A percentile compares a stretch with the other conserved stretches of the same genome.
Conservation (phyloP, 2,888 invertebrate species). For the Lithosia quadra region DNA sequence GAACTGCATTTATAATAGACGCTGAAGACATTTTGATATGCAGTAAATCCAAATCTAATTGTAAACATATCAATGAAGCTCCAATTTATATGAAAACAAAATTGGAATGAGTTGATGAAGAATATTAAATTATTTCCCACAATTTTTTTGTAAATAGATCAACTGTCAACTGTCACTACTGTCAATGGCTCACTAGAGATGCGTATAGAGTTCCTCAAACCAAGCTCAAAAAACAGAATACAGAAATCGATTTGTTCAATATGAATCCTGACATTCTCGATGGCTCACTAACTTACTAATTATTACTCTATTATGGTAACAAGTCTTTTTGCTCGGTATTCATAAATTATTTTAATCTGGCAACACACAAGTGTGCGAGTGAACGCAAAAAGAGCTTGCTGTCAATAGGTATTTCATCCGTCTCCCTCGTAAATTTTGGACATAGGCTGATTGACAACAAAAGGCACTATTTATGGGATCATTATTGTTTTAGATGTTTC, state of each 20-base stretch:
- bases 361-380: constrained; percentile 61
- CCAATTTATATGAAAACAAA: neutral
- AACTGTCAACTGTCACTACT: neutral
- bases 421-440: constrained; percentile 82
- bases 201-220: no score
- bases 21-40: constrained; percentile 33
- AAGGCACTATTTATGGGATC: constrained; percentile 81
- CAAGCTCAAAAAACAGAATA: no score
- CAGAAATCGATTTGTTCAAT: no score
- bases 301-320: neutral
- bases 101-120: neutral
- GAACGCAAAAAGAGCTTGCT: constrained; percentile 74
- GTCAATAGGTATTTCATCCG: constrained; percentile 65
- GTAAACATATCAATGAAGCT: neutral
- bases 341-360: constrained; percentile 32
- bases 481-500: constrained; percentile 79
- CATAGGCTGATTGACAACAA: constrained; percentile 88
- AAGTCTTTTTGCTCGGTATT: neutral
- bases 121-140: constrained; percentile 6
- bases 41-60: neutral
- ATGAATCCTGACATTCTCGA: neutral
- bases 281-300: no score
- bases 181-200: neutral
- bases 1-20: constrained; percentile 59
- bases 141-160: neutral